A percentile compares a stretch with the other conserved stretches of the same genome.
Evolutionary conservation across 2,797 vertebrate genomes (phyloP).

Genomic region (Clamator glandarius): DNA sequence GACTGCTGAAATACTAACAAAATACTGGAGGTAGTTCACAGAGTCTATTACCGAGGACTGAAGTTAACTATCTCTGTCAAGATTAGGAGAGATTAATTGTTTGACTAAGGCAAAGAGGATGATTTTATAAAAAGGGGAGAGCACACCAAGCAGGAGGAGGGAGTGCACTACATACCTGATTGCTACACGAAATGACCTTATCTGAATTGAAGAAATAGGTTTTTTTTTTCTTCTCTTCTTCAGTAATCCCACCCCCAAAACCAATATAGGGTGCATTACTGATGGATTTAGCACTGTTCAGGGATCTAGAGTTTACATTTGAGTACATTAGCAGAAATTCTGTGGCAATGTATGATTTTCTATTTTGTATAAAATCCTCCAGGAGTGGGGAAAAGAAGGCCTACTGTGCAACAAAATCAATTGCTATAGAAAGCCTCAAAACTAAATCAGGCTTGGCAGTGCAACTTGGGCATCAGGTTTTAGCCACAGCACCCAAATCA

Average conservation of each 20-base stretch:
- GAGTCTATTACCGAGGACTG: background rate
- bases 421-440: background rate
- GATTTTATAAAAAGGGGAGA: constrained; percentile 3
- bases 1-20: constrained; percentile 1
- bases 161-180: background rate
- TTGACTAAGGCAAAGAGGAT: background rate
- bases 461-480: background rate
- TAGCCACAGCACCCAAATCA: background rate
- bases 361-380: background rate
- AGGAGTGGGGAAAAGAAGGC: background rate
- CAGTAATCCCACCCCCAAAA: background rate
- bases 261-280: fast-evolving
- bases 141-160: background rate
- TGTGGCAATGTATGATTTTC: background rate
- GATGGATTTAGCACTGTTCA: background rate
- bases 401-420: background rate
- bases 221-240: background rate
- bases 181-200: background rate
- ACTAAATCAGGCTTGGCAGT: background rate
- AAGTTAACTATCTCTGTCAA: background rate
- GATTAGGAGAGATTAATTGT: constrained; percentile 31
- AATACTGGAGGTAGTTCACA: constrained; percentile 9
- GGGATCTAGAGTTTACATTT: background rate
- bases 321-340: background rate
- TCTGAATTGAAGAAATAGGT: background rate